Conservation (phyloP, 64 coral and sea anemone species). For the Cladopsammia gracilis region DNA sequence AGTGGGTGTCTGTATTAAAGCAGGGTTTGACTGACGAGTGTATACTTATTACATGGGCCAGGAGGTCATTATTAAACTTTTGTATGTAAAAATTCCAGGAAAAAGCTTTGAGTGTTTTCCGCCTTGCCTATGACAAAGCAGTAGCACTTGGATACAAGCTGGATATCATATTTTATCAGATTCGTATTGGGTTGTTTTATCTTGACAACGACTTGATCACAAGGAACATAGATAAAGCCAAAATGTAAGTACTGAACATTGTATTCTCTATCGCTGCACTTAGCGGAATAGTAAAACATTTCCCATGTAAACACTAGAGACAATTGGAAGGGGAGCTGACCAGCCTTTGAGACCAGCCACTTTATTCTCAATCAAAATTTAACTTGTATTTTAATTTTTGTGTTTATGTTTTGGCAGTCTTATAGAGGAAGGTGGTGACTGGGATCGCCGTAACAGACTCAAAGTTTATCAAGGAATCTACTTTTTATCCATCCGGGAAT, state of each 20-base stretch:
- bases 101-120: slow-evolving; percentile 87
- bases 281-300: too few relatives aligned
- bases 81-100: slow-evolving; percentile 54
- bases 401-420: slow-evolving; percentile 60
- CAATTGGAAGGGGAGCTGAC: too few relatives aligned
- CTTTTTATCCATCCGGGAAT: slow-evolving; percentile 95
- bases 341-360: too few relatives aligned
- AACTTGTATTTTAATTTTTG: neutral
- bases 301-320: too few relatives aligned
- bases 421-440: slow-evolving; percentile 98
- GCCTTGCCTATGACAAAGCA: slow-evolving; percentile 92
- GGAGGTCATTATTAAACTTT: too few relatives aligned
- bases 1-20: too few relatives aligned
- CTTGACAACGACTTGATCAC: slow-evolving; percentile 99
- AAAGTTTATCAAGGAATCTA: slow-evolving; percentile 99
- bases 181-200: slow-evolving; percentile 97
- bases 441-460: slow-evolving; percentile 94
- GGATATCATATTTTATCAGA: slow-evolving; percentile 96
- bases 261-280: neutral
- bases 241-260: slow-evolving; percentile 70
- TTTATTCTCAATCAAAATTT: too few relatives aligned
- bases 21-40: too few relatives aligned
- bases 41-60: too few relatives aligned
- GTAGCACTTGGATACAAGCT: slow-evolving; percentile 95
- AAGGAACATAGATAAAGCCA: slow-evolving; percentile 91